These are phyloP conservation scores for Acanthis flammea DNA, from an alignment of 2,797 vertebrate species.

Conservation along the genomic window DNA sequence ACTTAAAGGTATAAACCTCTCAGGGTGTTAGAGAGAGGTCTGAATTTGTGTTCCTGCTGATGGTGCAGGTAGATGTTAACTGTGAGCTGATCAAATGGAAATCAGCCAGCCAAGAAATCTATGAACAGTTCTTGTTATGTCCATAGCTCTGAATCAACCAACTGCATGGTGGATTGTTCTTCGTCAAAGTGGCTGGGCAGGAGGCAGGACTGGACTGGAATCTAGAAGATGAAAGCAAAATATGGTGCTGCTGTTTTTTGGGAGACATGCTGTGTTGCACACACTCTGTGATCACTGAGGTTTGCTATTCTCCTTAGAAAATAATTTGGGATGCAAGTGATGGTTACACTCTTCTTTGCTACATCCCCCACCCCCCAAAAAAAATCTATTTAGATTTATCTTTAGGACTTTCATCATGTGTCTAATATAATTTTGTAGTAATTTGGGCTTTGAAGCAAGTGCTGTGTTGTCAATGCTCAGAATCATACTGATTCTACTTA, in stretches of 20 bases:
- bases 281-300: not conserved
- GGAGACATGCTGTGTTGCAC: not conserved
- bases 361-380: not conserved
- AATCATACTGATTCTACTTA: not conserved
- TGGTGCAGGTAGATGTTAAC: not conserved
- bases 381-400: not conserved
- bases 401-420: not conserved
- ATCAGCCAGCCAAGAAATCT: not conserved
- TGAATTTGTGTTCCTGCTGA: not conserved
- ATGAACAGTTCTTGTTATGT: not conserved
- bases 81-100: not conserved
- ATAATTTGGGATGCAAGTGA: not conserved
- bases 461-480: not conserved
- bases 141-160: not conserved
- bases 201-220: not conserved
- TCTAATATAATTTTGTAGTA: not conserved
- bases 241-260: not conserved
- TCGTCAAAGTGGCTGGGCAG: not conserved
- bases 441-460: not conserved
- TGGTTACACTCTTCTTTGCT: accelerated
- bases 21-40: not conserved
- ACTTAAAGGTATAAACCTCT: not conserved
- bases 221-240: not conserved
- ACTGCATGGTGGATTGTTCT: not conserved
- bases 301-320: not conserved